Conservation (phyloP, 2,888 invertebrate species). For the Drosophila histrio region DNA sequence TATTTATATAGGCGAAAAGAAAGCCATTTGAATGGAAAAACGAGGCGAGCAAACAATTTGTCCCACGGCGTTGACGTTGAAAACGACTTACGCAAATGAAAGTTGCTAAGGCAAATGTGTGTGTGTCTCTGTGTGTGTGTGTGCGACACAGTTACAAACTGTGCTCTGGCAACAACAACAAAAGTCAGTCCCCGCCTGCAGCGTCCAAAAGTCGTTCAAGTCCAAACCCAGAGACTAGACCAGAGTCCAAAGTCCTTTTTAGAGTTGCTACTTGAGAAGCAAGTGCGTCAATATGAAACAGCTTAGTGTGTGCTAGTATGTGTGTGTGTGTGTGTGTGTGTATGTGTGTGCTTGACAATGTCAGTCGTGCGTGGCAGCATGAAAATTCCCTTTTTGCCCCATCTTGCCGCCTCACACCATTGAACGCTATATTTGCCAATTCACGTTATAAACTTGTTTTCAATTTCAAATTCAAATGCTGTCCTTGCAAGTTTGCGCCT, state of each 20-base stretch:
- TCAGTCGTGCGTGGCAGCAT: slow-evolving; percentile 57
- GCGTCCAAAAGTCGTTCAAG: slow-evolving; percentile 60
- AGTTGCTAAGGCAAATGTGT: slow-evolving; percentile 14
- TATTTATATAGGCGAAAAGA: slow-evolving; percentile 58
- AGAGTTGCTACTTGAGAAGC: slow-evolving; percentile 64
- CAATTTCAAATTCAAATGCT: slow-evolving; percentile 74
- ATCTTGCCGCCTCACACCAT: neutral
- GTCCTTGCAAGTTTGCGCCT: slow-evolving; percentile 53
- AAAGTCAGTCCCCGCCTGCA: slow-evolving; percentile 31
- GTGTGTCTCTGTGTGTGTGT: neutral
- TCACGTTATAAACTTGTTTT: slow-evolving; percentile 75
- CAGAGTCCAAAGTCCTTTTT: slow-evolving; percentile 63
- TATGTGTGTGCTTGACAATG: slow-evolving; percentile 52
- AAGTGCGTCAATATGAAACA: slow-evolving; percentile 62
- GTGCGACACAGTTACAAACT: slow-evolving; percentile 46
- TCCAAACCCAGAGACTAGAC: slow-evolving; percentile 35
- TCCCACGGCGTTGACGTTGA: slow-evolving; percentile 56
- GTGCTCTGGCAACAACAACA: slow-evolving; percentile 32
- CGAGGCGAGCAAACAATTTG: slow-evolving; percentile 64
- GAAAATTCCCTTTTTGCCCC: slow-evolving; percentile 21
- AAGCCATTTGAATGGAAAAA: slow-evolving; percentile 69
- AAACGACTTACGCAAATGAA: slow-evolving; percentile 69
- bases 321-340: neutral
- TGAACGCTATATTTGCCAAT: slow-evolving; percentile 64
- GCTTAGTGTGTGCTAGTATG: slow-evolving; percentile 33